Evolutionary conservation across 35 echinoderm and acorn worm species (phyloP), one percentile per base, ranked within the genome.

Genomic region (Chiridota heheva): DNA sequence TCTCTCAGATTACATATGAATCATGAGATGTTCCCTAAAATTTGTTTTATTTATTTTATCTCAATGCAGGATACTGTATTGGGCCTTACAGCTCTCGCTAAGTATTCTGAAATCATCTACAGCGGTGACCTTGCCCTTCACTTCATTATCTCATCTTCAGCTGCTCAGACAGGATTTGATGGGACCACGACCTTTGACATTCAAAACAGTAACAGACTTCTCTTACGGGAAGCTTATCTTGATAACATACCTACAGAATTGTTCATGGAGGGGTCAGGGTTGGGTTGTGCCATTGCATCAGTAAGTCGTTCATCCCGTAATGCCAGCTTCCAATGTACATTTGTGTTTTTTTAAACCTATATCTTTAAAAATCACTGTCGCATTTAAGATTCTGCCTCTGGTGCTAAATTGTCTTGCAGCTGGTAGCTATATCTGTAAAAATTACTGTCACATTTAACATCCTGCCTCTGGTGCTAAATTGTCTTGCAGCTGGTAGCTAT

Each of bases 41-140:
- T 42, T 62, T 67, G 1, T 51, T 7, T 36, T 8, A 4, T 4
- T 83, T 68, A 30, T 24, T 58, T 29, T 57, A 39, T 26, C 40
- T 34, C 25, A 71, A 69, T 46, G 17, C 45, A 92, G 90, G 90
- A 93, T 43, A 93, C 90, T 40, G 86, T 93, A 8, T 77, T 93
- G 30, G 90, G 85, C 28, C 44, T 93, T 26, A 86, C 87, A 43
- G 90, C 90, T 44, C 40, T 93, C 15, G 15, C 79, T 20, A 39
- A 78, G 26, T 93, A 70, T 77, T 78, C 90, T 28, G 36, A 88
- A 42, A 43, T 72, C 33, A 81, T 85, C 60, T 71, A 60, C 33
- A 71, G 36, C 29, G 85, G 62, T 3, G 63, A 45, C 10, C 24
- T 64, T 2, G 64, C 58, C 75, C 40, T 80, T 15, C 41, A 32